Evolutionary conservation across 2,888 invertebrate genomes (phyloP).

Genomic region (Parascotia fuliginaria): DNA sequence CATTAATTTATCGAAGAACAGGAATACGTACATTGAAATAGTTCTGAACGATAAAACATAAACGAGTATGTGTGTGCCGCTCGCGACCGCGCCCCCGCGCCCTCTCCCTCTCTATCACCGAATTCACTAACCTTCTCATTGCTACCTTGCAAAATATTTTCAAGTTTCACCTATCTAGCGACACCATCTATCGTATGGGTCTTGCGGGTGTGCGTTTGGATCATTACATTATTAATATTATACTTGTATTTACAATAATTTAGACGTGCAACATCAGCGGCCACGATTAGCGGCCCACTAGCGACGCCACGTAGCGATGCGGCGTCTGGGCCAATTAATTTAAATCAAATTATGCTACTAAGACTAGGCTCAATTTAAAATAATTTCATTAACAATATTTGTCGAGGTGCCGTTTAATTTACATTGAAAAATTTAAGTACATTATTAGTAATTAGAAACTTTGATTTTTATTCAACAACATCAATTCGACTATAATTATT

Average conservation of each 20-base stretch:
- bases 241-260: slow-evolving; percentile 56
- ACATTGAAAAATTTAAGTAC: slow-evolving; percentile 84
- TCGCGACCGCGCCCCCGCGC: neutral
- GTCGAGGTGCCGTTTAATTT: slow-evolving; percentile 81
- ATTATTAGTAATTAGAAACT: slow-evolving; percentile 83
- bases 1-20: slow-evolving; percentile 67
- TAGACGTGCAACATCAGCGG: slow-evolving; percentile 28
- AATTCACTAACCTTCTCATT: slow-evolving; percentile 84
- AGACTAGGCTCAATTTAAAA: slow-evolving; percentile 83
- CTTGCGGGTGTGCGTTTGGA: slow-evolving; percentile 68
- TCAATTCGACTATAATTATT: slow-evolving; percentile 83
- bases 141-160: slow-evolving; percentile 68
- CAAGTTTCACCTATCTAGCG: slow-evolving; percentile 66
- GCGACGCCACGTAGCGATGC: slow-evolving; percentile 47
- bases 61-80: slow-evolving; percentile 30
- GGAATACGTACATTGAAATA: slow-evolving; percentile 69
- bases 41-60: slow-evolving; percentile 58
- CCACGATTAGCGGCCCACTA: slow-evolving; percentile 15
- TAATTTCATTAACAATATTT: slow-evolving; percentile 73
- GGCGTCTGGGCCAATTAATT: slow-evolving; percentile 55
- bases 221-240: slow-evolving; percentile 39
- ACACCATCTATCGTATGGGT: slow-evolving; percentile 54
- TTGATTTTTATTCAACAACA: slow-evolving; percentile 83
- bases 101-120: slow-evolving; percentile 64
- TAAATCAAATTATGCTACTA: slow-evolving; percentile 80